A percentile compares a stretch with the other conserved stretches of the same genome.
phyloP scores from a whole-genome alignment of 1,140 invertebrate genomes.

The Portunus trituberculatus region DNA sequence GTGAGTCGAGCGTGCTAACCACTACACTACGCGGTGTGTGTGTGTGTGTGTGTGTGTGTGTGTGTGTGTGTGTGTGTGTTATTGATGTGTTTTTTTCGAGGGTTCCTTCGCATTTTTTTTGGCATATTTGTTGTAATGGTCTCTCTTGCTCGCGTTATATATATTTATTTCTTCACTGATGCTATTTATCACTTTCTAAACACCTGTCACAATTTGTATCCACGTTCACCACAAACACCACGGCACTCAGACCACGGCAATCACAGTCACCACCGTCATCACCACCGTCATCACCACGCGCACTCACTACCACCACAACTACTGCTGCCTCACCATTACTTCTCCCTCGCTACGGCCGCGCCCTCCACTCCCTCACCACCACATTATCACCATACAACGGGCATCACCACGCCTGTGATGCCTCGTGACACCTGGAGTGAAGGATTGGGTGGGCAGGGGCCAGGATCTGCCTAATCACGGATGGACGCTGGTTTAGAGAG shows the following conservation, averaged over 20 bases:
- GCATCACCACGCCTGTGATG: slow-evolving; percentile 67
- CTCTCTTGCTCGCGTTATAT: too few relatives aligned
- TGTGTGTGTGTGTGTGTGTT: too few relatives aligned
- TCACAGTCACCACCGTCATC: not conserved
- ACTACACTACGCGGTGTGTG: too few relatives aligned
- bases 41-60: slow-evolving; percentile 3
- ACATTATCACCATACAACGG: slow-evolving; percentile 65
- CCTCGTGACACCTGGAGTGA: slow-evolving; percentile 60
- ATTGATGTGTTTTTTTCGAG: too few relatives aligned
- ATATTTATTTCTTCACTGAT: too few relatives aligned
- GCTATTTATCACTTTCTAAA: too few relatives aligned
- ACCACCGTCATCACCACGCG: not conserved
- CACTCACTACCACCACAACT: not conserved
- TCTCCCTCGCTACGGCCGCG: not conserved
- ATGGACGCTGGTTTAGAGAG: slow-evolving; percentile 29
- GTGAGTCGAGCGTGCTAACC: too few relatives aligned
- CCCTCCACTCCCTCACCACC: not conserved
- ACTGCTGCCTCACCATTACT: not conserved
- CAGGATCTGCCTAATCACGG: slow-evolving; percentile 65
- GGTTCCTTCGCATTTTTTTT: too few relatives aligned
- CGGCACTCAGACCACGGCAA: not conserved
- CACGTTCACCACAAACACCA: slow-evolving; percentile 21
- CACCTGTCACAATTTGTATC: not conserved
- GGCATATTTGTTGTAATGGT: too few relatives aligned
- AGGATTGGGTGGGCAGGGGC: slow-evolving; percentile 54